Evolutionary conservation across 2,797 vertebrate genomes (phyloP).

Genomic region (Pseudochaenichthys georgianus): DNA sequence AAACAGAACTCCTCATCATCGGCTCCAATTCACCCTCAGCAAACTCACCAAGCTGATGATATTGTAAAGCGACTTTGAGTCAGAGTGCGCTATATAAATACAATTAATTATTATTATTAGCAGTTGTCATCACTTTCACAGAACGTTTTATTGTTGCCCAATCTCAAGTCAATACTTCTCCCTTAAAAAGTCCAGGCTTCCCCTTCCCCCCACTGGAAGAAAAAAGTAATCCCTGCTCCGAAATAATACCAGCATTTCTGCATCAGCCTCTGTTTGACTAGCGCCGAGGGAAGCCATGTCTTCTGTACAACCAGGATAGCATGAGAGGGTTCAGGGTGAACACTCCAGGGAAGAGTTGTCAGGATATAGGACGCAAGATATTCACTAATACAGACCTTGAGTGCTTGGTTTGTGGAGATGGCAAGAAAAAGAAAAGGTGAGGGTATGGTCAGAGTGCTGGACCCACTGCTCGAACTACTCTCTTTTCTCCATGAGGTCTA

Average conservation of each 20-base stretch:
- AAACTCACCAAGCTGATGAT: no score
- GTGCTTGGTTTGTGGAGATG: background rate
- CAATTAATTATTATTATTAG: no score
- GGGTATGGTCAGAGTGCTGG: conserved; percentile 24
- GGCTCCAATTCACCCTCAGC: no score
- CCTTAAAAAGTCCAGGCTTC: background rate
- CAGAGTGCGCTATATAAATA: no score
- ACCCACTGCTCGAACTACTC: conserved; percentile 53
- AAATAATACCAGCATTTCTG: conserved; percentile 18
- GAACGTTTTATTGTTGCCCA: background rate
- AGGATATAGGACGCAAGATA: background rate
- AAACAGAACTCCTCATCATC: no score
- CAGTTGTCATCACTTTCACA: background rate
- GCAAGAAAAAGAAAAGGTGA: background rate
- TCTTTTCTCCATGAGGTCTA: conserved; percentile 43
- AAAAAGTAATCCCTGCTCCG: conserved; percentile 7
- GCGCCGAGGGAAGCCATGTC: conserved; percentile 20
- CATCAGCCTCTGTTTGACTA: conserved; percentile 26
- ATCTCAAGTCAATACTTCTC: background rate
- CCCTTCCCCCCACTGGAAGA: background rate
- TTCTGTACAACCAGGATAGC: conserved; percentile 13
- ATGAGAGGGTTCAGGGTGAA: conserved; percentile 16
- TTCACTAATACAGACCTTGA: conserved; percentile 18
- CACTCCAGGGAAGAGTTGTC: conserved; percentile 13
- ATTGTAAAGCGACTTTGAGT: no score